Evolutionary conservation across 2,113 vertebrate genomes (phyloP), one percentile per base, ranked within the genome.

Genomic region (Ameiurus melas): DNA sequence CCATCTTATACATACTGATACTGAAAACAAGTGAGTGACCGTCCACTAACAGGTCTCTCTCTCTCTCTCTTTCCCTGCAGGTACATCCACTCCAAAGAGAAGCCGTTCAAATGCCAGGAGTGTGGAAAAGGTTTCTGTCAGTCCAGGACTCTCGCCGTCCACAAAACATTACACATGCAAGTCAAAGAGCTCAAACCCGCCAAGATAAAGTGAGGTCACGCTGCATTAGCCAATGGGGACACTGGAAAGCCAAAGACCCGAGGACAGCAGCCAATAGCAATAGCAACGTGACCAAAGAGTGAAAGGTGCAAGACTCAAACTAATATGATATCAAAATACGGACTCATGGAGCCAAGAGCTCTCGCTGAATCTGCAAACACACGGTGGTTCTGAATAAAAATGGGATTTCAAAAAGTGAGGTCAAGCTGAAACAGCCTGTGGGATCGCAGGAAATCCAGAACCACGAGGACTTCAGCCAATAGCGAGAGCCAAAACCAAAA

Each of bases 81-180:
- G 96, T 99, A 99, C 93, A 99, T 99, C 91, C 98, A 99, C 92
- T 99, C 98, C 93, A 99, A 99, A 97, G 98, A 99, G 94, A 99
- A 99, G 90, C 98, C 98, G 81, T 99, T 99, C 95, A 99, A 99
- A 92, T 99, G 98, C 93, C 98, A 99, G 94, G 98, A 99, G 93
- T 99, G 98, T 0, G 98, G 98, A 81, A 99, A 99, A 93, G 98
- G 98, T 93, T 99, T 99, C 96, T 99, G 98, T 96, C 98, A 99
- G 95, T 99, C 98, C 93, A 95, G 98, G 95, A 99, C 98, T 91
- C 96, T 99, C 93, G 98, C 98, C 6, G 98, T 99, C 93, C 98
- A 99, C 96, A 99, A 99, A 97, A 99, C 98, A 39, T 96, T 99
- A 95, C 98, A 99, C 95, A 97, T 97, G 95, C 98, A 99, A 96